phyloP scores from a whole-genome alignment of 2,113 vertebrate genomes.

The Lutjanus erythropterus region DNA sequence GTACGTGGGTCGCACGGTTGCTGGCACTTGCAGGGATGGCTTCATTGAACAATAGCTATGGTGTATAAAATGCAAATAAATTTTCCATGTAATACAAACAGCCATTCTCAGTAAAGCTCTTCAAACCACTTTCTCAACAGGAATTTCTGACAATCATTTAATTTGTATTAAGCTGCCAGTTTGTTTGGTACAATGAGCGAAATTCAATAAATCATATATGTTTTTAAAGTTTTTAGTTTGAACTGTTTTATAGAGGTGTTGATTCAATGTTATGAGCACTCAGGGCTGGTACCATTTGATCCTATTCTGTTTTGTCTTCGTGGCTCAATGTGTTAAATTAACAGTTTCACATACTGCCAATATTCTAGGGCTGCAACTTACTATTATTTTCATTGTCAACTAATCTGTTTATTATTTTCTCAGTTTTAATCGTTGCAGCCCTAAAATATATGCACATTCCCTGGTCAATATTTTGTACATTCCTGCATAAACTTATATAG shows the following conservation, averaged over 20 bases:
- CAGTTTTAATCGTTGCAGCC: too few species aligned
- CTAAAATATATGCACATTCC: too few species aligned
- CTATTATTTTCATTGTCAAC: too few species aligned
- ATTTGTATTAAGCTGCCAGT: neutral
- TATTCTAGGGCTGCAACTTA: too few species aligned
- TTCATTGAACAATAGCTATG: conserved; percentile 91
- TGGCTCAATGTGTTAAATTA: too few species aligned
- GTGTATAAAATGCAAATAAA: neutral
- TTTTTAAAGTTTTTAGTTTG: neutral
- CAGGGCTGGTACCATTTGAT: neutral
- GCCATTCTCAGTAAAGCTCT: neutral
- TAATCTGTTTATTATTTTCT: too few species aligned
- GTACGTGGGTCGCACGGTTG: conserved; percentile 86
- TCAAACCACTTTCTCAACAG: neutral
- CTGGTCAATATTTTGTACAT: too few species aligned
- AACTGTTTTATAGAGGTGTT: neutral
- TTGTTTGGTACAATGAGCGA: neutral
- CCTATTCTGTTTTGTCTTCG: too few species aligned
- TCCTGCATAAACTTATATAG: too few species aligned
- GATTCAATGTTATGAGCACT: neutral
- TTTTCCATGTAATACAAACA: neutral
- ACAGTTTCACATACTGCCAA: too few species aligned
- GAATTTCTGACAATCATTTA: neutral
- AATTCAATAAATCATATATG: neutral
- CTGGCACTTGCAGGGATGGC: conserved; percentile 78